A percentile compares a stretch with the other conserved stretches of the same genome.
Conservation (phyloP, 2,888 invertebrate genomes). For the Scaptomyza caliginosa region DNA sequence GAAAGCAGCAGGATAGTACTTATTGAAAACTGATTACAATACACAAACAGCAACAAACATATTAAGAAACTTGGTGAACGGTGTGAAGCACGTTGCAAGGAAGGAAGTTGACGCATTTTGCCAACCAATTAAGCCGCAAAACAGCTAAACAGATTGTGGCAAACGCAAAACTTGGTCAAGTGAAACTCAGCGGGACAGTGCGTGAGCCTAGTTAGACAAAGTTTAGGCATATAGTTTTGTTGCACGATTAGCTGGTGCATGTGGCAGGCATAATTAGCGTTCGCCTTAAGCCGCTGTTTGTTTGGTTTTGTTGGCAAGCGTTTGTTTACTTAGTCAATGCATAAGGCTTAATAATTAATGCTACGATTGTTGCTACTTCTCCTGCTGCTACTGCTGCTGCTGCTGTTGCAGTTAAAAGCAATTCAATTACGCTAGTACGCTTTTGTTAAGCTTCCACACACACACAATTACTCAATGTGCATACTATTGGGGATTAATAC, state of each 20-base stretch:
- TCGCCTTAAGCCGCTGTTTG: conserved; percentile 36
- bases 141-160: conserved; percentile 60
- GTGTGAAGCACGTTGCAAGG: neutral
- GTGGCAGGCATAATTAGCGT: conserved; percentile 48
- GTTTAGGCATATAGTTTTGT: conserved; percentile 7
- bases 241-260: conserved; percentile 31
- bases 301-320: conserved; percentile 20
- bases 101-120: conserved; percentile 61
- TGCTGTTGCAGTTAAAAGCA: conserved; percentile 68
- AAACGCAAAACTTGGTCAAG: conserved; percentile 43
- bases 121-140: conserved; percentile 68
- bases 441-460: conserved; percentile 51
- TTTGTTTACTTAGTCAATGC: conserved; percentile 39
- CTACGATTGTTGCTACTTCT: conserved; percentile 60
- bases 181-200: neutral
- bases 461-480: conserved; percentile 38
- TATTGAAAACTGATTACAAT: conserved; percentile 73
- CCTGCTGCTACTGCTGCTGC: too few relatives aligned
- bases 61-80: conserved; percentile 32
- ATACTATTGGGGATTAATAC: conserved; percentile 55
- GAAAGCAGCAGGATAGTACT: conserved; percentile 14
- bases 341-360: conserved; percentile 36
- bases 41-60: conserved; percentile 35
- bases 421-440: conserved; percentile 65
- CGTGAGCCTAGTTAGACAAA: neutral